Base-by-base conservation (phyloP, 2,888 invertebrate species). In the Campoplex nolae region DNA sequence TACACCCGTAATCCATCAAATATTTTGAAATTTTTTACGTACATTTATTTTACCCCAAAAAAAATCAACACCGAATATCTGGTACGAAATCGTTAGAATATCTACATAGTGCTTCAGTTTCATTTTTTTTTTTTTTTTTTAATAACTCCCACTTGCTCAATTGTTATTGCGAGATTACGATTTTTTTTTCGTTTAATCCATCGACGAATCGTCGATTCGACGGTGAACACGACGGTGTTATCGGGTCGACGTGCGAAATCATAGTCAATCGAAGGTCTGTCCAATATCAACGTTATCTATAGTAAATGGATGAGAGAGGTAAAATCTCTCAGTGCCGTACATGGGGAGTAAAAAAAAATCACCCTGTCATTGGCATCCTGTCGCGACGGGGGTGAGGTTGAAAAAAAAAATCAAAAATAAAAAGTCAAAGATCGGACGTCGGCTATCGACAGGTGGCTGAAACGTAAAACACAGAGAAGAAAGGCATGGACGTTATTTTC, bases 241-340 rank as follows among this genome's bases (percentile, higher is more conserved):
- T 84, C 84, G 86, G 81, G 56, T 84, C 32, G 86, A 81, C 77
- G 80, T 73, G 77, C 76, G 65, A 82, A 82, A 86, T 84, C 86
- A 86, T 71, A 77, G 84, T 80, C 73, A 74, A 71, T 73, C 73
- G 74, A 73, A 71, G 71, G 73, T 56, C 77, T 76, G 84, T 86
- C 80, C 86, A 84, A 86, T 84, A 86, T 84, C 86, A 58, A 56
- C 70, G 76, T 71, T 48, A 71, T 80, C 42, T 51, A 79, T 77
- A 62, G 62, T 62, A 77, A 28, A 62, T 58, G 42, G 45, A 75
- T 58, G 75, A 56, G 56, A 75, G 71, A 42, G 65, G 73, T 54
- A 54, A 76, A 71, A 71, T 58, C 77, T 38, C 65, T 23, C 70
- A 32, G 28, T 42, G 35, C 45, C 35, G 48, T 82, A 68, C 38